Conservation (phyloP, 1,140 invertebrate genomes). For the Drosophila truncata region DNA sequence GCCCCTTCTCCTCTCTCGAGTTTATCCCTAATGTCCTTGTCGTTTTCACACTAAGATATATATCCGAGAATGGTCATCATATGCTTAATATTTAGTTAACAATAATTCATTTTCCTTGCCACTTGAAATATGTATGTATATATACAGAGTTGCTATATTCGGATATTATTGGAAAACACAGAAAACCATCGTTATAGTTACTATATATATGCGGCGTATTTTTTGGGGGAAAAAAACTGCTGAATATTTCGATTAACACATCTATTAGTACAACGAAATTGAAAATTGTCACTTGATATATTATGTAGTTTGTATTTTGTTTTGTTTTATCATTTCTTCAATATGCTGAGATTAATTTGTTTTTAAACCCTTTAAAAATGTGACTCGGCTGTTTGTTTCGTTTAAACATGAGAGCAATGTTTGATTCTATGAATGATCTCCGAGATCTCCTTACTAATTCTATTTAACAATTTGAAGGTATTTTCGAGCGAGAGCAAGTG, state of each 20-base stretch:
- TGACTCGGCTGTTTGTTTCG: conserved; percentile 56
- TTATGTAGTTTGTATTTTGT: conserved; percentile 53
- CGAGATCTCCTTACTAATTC: conserved; percentile 22
- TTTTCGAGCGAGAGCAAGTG: conserved; percentile 25
- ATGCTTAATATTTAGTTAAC: conserved; percentile 81
- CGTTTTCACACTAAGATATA: conserved; percentile 38
- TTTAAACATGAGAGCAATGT: conserved; percentile 67
- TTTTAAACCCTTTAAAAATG: conserved; percentile 49
- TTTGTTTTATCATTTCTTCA: neutral
- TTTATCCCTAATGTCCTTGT: conserved; percentile 24
- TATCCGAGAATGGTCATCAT: conserved; percentile 58
- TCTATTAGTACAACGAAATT: conserved; percentile 74
- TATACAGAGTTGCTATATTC: conserved; percentile 41
- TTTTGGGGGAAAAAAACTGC: conserved; percentile 50
- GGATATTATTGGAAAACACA: conserved; percentile 74
- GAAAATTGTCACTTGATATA: conserved; percentile 47
- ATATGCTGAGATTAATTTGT: conserved; percentile 42
- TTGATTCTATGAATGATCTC: conserved; percentile 58
- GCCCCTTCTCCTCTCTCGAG: conserved; percentile 7
- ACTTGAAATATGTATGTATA: conserved; percentile 47
- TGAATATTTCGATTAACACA: conserved; percentile 60
- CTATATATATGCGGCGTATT: conserved; percentile 49
- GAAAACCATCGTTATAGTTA: conserved; percentile 73
- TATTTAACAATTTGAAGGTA: conserved; percentile 36
- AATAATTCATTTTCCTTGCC: conserved; percentile 50